Percentiles rank a stretch among this genome's conserved stretches.
Conservation (phyloP, 2,797 vertebrate species). For the Calcarius lapponicus region DNA sequence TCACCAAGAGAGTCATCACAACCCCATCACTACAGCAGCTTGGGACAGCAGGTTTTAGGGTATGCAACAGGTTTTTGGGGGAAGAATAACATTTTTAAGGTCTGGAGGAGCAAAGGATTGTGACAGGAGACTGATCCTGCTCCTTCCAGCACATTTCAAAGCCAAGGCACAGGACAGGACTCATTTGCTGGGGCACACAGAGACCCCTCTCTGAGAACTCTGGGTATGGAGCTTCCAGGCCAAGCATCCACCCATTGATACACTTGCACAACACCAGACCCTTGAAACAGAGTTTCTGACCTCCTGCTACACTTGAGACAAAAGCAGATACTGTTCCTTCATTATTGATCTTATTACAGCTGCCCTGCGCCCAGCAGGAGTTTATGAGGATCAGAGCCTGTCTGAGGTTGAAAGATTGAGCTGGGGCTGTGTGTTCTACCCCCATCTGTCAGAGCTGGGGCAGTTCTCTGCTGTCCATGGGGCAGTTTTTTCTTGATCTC, state of each 20-base stretch:
- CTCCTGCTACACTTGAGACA: accelerated
- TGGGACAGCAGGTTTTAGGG: accelerated
- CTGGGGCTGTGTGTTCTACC: accelerated
- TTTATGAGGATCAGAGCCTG: accelerated
- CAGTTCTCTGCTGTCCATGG: not conserved
- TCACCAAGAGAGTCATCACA: accelerated
- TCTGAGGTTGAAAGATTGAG: accelerated
- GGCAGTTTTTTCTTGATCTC: too few relatives aligned
- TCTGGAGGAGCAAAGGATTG: not conserved
- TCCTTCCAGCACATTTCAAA: not conserved
- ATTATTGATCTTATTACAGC: accelerated
- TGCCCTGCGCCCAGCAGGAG: not conserved
- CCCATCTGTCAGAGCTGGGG: not conserved
- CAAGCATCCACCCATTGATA: accelerated
- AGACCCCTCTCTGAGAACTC: accelerated
- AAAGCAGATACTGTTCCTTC: accelerated
- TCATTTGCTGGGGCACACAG: not conserved
- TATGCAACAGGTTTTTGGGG: accelerated
- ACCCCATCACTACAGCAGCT: accelerated
- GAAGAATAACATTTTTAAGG: not conserved
- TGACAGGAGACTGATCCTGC: too few relatives aligned
- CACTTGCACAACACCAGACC: not conserved
- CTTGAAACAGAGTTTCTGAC: not conserved
- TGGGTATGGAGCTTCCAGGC: not conserved
- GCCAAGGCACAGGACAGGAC: not conserved